Evolutionary conservation across 2,113 vertebrate genomes (phyloP), one percentile per base, ranked within the genome.

Genomic region (Neodontobutis hainanensis): DNA sequence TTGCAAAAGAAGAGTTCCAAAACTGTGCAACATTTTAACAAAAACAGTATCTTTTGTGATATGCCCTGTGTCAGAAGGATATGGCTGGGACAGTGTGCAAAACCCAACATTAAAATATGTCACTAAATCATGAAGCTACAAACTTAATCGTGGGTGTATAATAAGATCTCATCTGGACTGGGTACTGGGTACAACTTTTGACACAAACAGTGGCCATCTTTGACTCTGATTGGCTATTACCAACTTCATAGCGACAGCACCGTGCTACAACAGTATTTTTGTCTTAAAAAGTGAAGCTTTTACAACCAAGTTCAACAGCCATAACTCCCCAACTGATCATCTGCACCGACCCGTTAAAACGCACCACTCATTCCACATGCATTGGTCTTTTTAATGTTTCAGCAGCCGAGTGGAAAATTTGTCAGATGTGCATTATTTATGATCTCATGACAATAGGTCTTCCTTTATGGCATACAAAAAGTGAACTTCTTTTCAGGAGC

Each of bases 381-480:
- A 43, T 44, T 11, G 43, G 65, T 73, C 40, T 42, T 53, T 72
- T 61, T 70, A 67, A 77, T 32, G 63, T 84, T 79, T 79, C 15
- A 58, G 76, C 63, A 77, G 50, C 46, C 11, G 63, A 56, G 68
- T 8, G 12, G 42, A 51, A 57, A 62, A 57, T 65, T 53, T 65
- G 66, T 74, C 69, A 66, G 61, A 73, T 70, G 52, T 44, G 43
- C 71, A 77, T 63, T 60, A 81, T 76, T 83, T 65, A 68, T 78
- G 43, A 73, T 70, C 51, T 68, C 60, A 50, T 52, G 19, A 57
- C 65, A 43, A 58, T 68, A 11, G 12, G 48, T 45, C 43, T 55
- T 42, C 36, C 34, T 61, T 12, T 60, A 67, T 48, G 36, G 14
- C 5, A n/a, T 49, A 10, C 27, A 4, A 7, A 36, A 32, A 45